Percentiles rank a stretch among this genome's conserved stretches.
Conservation (phyloP, 2,888 invertebrate species). For the Megaustenia siamemsis region DNA sequence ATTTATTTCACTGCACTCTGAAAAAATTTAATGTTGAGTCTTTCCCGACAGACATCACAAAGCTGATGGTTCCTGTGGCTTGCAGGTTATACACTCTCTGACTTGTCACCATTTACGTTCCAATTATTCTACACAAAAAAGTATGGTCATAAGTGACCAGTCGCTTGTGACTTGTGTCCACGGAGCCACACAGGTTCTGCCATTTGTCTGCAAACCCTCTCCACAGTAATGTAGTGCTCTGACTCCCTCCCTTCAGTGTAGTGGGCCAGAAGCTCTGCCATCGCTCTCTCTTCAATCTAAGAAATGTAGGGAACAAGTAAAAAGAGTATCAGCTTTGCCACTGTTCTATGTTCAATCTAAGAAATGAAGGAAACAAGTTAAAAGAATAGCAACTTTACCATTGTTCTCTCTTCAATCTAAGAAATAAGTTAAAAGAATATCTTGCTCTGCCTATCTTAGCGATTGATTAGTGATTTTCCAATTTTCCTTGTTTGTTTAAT, state of each 20-base stretch:
- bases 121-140: too few species aligned
- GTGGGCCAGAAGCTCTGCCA: conserved; percentile 87
- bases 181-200: conserved; percentile 77
- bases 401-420: conserved; percentile 91
- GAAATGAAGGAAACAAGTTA: too few species aligned
- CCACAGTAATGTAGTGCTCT: conserved; percentile 86
- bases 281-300: conserved; percentile 91
- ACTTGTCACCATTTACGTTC: too few species aligned
- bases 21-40: too few species aligned
- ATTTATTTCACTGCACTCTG: too few species aligned
- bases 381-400: conserved; percentile 89
- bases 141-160: conserved; percentile 31
- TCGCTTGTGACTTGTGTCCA: conserved; percentile 53
- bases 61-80: too few species aligned
- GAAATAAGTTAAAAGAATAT: background rate
- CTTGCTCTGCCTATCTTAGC: too few species aligned
- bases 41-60: too few species aligned
- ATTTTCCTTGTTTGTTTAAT: too few species aligned
- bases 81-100: too few species aligned
- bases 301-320: background rate
- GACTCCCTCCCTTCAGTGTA: conserved; percentile 88
- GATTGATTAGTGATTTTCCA: too few species aligned
- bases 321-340: background rate
- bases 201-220: conserved; percentile 81
- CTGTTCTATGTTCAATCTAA: too few species aligned